A percentile compares a stretch with the other conserved stretches of the same genome.
Evolutionary conservation across 2,888 invertebrate species (phyloP).

Genomic region (Diarsia dahlii): DNA sequence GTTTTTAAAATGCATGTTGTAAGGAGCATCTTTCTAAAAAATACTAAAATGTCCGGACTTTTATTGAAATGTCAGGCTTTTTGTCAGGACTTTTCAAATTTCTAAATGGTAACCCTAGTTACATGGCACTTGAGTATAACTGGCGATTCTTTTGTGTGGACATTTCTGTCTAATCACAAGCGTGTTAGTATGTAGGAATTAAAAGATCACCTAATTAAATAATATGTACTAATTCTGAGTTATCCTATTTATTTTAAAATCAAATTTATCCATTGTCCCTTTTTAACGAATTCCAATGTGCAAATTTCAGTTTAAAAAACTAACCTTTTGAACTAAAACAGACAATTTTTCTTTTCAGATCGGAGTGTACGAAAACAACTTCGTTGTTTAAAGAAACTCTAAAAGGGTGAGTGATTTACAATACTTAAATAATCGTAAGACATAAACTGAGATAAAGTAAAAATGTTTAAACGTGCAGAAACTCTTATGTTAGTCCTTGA

Average conservation of each 20-base stretch:
- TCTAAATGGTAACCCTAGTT: no score
- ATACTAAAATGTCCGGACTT: no score
- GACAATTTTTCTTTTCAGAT: conserved; percentile 56
- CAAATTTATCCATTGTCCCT: background rate
- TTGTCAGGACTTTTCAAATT: no score
- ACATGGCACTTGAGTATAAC: background rate
- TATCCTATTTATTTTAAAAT: background rate
- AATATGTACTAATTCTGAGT: background rate
- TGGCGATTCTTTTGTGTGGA: background rate
- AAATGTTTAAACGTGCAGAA: conserved; percentile 9
- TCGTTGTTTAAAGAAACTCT: conserved; percentile 39
- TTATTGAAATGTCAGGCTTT: no score
- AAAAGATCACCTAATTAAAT: no score
- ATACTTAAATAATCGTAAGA: conserved; percentile 22
- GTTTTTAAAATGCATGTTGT: no score
- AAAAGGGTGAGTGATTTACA: conserved; percentile 56
- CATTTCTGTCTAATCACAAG: background rate
- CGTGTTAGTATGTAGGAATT: no score
- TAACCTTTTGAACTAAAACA: conserved; percentile 7
- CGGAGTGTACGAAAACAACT: conserved; percentile 13
- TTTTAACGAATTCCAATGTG: no score
- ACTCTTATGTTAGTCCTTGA: conserved; percentile 37
- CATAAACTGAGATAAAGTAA: conserved; percentile 25
- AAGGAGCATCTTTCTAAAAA: no score
- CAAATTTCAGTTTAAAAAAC: background rate